A percentile compares a stretch with the other conserved stretches of the same genome.
phyloP scores from a whole-genome alignment of 2,113 vertebrate species.

The Noturus placidus region DNA sequence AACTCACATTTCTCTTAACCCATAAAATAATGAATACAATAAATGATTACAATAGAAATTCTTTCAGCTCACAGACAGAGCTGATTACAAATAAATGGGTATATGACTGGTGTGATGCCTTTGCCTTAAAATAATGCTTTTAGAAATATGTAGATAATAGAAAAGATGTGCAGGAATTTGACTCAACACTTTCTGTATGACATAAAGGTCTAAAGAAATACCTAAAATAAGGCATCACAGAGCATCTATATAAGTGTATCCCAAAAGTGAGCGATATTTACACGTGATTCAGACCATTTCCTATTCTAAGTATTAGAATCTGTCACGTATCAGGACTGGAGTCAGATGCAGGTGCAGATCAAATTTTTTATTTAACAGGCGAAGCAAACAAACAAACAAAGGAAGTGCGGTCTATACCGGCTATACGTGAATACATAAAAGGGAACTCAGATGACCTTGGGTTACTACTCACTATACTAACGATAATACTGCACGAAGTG shows the following conservation, averaged over 20 bases:
- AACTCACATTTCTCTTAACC: neutral
- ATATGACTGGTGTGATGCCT: neutral
- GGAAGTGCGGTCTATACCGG: too few relatives aligned
- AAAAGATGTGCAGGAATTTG: neutral
- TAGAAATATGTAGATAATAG: neutral
- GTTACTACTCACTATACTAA: too few relatives aligned
- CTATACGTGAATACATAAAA: too few relatives aligned
- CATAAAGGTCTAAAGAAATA: neutral
- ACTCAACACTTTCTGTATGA: neutral
- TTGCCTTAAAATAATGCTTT: neutral
- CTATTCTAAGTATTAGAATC: neutral
- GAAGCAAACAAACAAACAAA: too few relatives aligned
- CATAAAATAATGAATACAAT: neutral
- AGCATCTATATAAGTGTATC: neutral
- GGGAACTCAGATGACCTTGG: too few relatives aligned
- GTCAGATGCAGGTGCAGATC: too few relatives aligned
- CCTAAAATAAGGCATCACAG: neutral
- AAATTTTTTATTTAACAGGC: too few relatives aligned
- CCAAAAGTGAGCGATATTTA: neutral
- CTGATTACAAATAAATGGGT: neutral
- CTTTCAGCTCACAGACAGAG: neutral
- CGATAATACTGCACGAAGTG: too few relatives aligned
- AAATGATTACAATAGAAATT: neutral
- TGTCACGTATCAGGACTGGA: too few relatives aligned
- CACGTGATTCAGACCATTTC: neutral